Evolutionary conservation across 2,113 vertebrate species (phyloP).

Genomic region (Sitta europaea): DNA sequence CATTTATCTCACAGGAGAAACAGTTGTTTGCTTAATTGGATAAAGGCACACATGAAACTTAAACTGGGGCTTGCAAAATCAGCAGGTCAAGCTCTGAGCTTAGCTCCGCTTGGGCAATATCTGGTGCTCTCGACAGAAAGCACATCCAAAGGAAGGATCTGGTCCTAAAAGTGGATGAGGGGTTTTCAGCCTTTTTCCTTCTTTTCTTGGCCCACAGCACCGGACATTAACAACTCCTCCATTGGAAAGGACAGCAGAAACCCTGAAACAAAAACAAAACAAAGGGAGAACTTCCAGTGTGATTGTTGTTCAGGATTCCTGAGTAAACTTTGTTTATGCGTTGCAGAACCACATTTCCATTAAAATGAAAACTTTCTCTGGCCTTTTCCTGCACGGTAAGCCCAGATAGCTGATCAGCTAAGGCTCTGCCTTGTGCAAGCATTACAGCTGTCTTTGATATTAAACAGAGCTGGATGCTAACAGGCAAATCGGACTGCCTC

Average conservation of each 20-base stretch:
- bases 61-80: background rate
- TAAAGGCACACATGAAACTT: background rate
- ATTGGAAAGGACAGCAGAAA: background rate
- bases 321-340: background rate
- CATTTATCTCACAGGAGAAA: background rate
- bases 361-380: background rate
- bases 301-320: background rate
- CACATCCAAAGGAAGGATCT: background rate
- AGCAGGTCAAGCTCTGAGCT: background rate
- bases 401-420: constrained; percentile 5
- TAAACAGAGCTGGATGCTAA: constrained; percentile 68
- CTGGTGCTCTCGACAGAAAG: background rate
- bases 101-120: background rate
- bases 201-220: background rate
- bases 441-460: constrained; percentile 41
- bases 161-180: background rate
- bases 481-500: constrained; percentile 28
- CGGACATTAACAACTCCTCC: background rate
- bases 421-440: constrained; percentile 11
- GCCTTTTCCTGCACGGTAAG: background rate
- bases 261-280: background rate
- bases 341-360: background rate
- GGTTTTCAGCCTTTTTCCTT: background rate
- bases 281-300: background rate
- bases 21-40: background rate